Conservation (phyloP, 2,113 vertebrate species). For the Gymnarchus niloticus region DNA sequence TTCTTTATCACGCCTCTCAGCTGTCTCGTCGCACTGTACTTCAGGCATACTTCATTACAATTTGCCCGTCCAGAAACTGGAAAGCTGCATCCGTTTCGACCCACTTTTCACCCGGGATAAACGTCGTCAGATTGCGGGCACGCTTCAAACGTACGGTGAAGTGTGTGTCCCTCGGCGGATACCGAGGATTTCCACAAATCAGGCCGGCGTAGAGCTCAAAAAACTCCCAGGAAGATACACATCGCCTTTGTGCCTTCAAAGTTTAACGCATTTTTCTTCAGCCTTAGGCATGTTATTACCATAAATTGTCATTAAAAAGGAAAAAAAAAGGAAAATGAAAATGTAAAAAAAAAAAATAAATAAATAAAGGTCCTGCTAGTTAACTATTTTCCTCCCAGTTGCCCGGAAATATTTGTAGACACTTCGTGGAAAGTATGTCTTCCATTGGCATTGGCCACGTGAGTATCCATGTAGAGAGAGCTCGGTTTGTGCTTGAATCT, state of each 20-base stretch:
- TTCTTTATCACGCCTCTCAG: neutral
- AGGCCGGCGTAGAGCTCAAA: neutral
- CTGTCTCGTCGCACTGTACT: neutral
- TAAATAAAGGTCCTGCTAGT: neutral
- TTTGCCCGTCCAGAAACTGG: neutral
- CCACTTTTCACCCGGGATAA: neutral
- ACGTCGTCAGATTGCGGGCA: neutral
- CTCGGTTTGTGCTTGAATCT: neutral
- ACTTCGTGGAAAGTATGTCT: neutral
- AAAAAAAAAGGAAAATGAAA: too few relatives aligned
- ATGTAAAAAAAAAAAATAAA: too few relatives aligned
- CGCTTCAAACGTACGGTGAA: neutral
- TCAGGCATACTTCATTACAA: conserved; percentile 5
- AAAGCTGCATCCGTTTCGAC: neutral
- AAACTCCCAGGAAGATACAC: neutral
- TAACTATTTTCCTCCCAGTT: neutral
- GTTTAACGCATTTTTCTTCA: neutral
- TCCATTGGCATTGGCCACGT: neutral
- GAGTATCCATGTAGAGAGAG: neutral
- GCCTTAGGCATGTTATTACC: too few relatives aligned
- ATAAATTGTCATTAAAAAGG: conserved; percentile 11
- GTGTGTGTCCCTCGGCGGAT: neutral
- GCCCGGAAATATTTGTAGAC: neutral
- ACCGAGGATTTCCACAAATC: neutral
- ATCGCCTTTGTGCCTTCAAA: neutral